Conservation (phyloP, 2,113 vertebrate species). For the Pithys albifrons region DNA sequence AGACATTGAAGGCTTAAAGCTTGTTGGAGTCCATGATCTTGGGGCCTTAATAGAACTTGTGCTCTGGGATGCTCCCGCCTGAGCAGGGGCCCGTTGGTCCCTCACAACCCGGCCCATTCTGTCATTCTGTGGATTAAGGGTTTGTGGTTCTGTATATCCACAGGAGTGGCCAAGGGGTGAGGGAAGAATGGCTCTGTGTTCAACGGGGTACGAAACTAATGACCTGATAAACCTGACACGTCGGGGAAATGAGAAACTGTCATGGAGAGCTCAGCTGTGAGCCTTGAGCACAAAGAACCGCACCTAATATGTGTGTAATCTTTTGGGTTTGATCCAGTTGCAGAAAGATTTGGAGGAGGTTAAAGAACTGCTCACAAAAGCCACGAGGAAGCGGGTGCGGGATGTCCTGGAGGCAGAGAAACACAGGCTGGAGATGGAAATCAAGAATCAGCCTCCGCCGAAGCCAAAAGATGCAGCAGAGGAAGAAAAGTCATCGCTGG, state of each 20-base stretch:
- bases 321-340: conserved; percentile 67
- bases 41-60: not conserved
- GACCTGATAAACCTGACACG: not conserved
- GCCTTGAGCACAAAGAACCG: accelerated
- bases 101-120: not conserved
- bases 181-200: not conserved
- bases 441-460: conserved; percentile 78
- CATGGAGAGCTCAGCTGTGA: not conserved
- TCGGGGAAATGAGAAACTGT: not conserved
- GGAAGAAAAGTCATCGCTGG: conserved; percentile 68
- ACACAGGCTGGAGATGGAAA: conserved; percentile 87
- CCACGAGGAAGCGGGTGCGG: conserved; percentile 82
- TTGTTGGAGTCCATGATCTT: not conserved
- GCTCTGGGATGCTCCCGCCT: not conserved
- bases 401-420: conserved; percentile 86
- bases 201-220: not conserved
- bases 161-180: too few relatives aligned
- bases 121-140: not conserved
- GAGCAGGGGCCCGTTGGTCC: not conserved
- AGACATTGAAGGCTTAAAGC: not conserved
- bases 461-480: conserved; percentile 79
- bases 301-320: accelerated
- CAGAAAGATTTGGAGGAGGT: conserved; percentile 90
- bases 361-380: conserved; percentile 77
- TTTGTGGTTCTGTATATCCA: accelerated